phyloP scores from a whole-genome alignment of 2,888 invertebrate species.

The Napeogenes sylphis region DNA sequence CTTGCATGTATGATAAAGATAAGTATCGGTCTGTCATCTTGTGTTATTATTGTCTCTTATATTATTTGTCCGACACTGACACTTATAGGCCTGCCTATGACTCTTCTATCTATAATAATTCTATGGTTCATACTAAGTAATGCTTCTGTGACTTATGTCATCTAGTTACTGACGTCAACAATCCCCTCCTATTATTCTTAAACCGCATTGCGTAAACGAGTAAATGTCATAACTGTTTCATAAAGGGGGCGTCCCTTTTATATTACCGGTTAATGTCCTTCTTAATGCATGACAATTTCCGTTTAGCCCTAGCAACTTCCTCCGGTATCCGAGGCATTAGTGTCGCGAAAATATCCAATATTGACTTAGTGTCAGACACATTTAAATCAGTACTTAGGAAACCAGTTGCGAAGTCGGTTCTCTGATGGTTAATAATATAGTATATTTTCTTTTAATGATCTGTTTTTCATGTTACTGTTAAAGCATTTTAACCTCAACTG shows the following conservation, averaged over 20 bases:
- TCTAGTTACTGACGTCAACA: not conserved
- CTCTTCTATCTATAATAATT: no score
- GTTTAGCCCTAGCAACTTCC: constrained; percentile 52
- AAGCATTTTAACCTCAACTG: constrained; percentile 7
- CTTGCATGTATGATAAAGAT: no score
- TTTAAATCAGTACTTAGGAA: not conserved
- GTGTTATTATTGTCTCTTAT: no score
- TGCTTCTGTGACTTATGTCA: not conserved
- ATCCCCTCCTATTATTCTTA: constrained; percentile 9
- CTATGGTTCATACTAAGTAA: not conserved
- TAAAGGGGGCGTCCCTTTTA: constrained; percentile 45
- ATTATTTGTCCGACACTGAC: no score
- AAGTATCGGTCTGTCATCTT: no score
- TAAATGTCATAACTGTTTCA: constrained; percentile 33
- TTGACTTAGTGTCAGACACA: constrained; percentile 3
- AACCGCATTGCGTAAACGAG: constrained; percentile 31
- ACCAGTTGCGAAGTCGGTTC: not conserved
- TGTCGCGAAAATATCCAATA: constrained; percentile 27
- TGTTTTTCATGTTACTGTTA: not conserved
- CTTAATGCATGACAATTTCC: constrained; percentile 67
- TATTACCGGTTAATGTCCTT: constrained; percentile 59
- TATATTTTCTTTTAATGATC: no score
- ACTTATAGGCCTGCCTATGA: no score
- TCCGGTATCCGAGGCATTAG: constrained; percentile 25
- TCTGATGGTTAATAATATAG: no score